These are phyloP conservation scores for Andrena camellia DNA, from an alignment of 2,888 invertebrate genomes.

Conservation along the genomic window DNA sequence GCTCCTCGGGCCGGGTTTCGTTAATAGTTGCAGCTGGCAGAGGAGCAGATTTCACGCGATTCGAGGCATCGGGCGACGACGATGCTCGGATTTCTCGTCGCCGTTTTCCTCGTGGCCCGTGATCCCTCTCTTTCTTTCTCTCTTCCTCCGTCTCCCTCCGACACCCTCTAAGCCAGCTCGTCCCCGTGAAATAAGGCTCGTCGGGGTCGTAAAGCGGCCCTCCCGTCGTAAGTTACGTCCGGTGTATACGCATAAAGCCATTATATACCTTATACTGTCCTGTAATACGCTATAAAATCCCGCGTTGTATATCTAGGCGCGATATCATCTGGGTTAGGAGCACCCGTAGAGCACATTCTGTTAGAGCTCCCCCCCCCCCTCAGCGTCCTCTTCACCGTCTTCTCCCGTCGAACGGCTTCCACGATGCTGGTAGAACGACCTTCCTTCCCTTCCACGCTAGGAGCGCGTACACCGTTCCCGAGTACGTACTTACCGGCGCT, in stretches of 20 bases:
- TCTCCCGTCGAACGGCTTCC: constrained; percentile 45
- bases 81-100: constrained; percentile 55
- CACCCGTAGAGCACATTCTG: constrained; percentile 71
- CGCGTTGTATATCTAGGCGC: constrained; percentile 80
- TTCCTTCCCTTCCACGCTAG: constrained; percentile 48
- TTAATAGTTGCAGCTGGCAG: constrained; percentile 34
- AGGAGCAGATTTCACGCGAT: constrained; percentile 27
- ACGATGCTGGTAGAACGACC: constrained; percentile 54
- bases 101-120: constrained; percentile 17
- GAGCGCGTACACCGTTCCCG: constrained; percentile 44
- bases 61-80: constrained; percentile 2
- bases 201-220: constrained; percentile 76
- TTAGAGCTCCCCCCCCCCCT: constrained; percentile 16
- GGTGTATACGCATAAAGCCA: constrained; percentile 79
- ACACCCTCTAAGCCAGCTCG: constrained; percentile 26
- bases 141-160: constrained; percentile 14
- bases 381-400: background rate
- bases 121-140: constrained; percentile 25
- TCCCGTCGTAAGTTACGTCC: constrained; percentile 78
- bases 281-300: constrained; percentile 82
- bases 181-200: constrained; percentile 76
- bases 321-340: constrained; percentile 83
- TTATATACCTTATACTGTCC: constrained; percentile 80
- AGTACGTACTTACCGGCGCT: constrained; percentile 69
- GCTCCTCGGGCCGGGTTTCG: constrained; percentile 33